Conservation (phyloP, 2,113 vertebrate species). For the Platichthys flesus region DNA sequence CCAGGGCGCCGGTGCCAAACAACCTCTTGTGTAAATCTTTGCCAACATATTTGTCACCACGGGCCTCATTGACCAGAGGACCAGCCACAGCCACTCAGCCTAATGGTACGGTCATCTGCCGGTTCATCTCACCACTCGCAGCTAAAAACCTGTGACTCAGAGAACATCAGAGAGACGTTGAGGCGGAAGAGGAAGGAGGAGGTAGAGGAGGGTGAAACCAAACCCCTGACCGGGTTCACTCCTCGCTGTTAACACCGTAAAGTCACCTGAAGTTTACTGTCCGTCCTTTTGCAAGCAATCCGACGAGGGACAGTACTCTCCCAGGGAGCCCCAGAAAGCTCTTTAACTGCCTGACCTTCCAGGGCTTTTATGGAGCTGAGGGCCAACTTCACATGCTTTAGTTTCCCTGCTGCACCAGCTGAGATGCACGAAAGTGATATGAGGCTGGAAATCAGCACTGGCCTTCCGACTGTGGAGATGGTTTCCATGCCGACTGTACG, state of each 20-base stretch:
- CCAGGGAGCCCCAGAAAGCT: conserved; percentile 55
- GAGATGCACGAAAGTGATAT: conserved; percentile 63
- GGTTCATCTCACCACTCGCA: conserved; percentile 43
- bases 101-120: conserved; percentile 61
- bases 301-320: conserved; percentile 40
- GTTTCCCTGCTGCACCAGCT: conserved; percentile 43
- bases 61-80: conserved; percentile 60
- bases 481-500: conserved; percentile 14
- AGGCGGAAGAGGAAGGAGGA: neutral
- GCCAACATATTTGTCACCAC: conserved; percentile 70
- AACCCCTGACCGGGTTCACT: conserved; percentile 37
- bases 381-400: conserved; percentile 66
- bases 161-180: conserved; percentile 37
- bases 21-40: conserved; percentile 59
- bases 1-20: conserved; percentile 51
- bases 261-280: conserved; percentile 68
- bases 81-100: conserved; percentile 46
- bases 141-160: conserved; percentile 48
- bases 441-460: conserved; percentile 51
- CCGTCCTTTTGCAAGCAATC: conserved; percentile 62
- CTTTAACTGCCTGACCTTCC: conserved; percentile 64
- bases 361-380: conserved; percentile 4
- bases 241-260: conserved; percentile 55
- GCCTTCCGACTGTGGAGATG: conserved; percentile 24
- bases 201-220: conserved; percentile 35